phyloP scores from a whole-genome alignment of 2,797 vertebrate genomes.

The Myotis pilosus region DNA sequence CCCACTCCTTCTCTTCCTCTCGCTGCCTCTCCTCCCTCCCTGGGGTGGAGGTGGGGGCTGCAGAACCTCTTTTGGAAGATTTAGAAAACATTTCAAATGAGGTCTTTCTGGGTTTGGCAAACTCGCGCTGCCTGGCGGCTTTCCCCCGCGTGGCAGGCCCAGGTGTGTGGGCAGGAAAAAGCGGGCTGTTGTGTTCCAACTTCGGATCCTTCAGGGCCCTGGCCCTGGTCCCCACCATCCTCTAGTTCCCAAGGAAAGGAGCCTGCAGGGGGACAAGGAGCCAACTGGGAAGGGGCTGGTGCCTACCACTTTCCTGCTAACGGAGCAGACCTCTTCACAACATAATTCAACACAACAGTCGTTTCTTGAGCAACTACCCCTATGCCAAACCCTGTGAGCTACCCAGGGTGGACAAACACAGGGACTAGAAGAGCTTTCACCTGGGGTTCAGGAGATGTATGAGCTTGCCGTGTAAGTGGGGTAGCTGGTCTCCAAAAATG shows the following conservation, averaged over 20 bases:
- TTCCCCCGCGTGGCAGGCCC: not conserved
- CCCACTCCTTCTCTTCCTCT: constrained; percentile 30
- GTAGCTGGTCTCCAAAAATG: not conserved
- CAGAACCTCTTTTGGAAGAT: not conserved
- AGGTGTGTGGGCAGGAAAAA: not conserved
- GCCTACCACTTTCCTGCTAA: not conserved
- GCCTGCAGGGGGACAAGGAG: not conserved
- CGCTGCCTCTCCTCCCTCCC: not conserved
- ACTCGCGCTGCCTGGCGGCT: not conserved
- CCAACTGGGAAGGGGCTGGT: not conserved
- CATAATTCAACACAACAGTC: not conserved
- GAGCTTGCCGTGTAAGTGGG: not conserved
- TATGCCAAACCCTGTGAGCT: not conserved
- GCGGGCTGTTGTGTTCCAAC: not conserved
- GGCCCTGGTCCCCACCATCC: not conserved
- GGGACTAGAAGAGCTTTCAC: not conserved
- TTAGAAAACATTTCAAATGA: constrained; percentile 2
- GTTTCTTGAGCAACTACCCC: not conserved
- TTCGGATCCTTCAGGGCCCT: not conserved
- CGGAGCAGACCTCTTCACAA: not conserved
- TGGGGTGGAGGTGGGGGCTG: not conserved
- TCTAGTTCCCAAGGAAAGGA: not conserved
- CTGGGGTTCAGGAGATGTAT: not conserved
- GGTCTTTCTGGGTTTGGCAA: not conserved
- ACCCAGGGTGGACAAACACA: not conserved